Conservation (phyloP, 2,797 vertebrate genomes). For the Erithacus rubecula region DNA sequence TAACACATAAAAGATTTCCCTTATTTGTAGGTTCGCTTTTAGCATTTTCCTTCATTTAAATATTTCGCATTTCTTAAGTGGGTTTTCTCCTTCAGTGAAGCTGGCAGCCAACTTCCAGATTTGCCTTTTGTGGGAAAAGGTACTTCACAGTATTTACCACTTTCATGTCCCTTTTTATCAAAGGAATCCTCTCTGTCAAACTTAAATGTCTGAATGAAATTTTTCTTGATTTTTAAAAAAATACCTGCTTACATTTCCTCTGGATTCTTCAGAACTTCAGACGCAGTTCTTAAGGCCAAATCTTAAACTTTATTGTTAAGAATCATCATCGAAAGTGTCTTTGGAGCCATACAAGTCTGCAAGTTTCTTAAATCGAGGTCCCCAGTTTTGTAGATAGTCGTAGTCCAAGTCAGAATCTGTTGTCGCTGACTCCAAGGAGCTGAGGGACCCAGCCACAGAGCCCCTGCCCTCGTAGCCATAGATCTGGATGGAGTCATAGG, state of each 20-base stretch:
- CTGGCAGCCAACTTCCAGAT: constrained; percentile 77
- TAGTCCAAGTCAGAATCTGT: constrained; percentile 99
- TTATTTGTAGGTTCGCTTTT: constrained; percentile 61
- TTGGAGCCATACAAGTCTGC: constrained; percentile 99
- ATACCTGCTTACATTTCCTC: constrained; percentile 85
- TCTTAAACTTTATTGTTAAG: constrained; percentile 86
- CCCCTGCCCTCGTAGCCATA: constrained; percentile 96
- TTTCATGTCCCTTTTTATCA: constrained; percentile 81
- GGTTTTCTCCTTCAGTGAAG: constrained; percentile 68
- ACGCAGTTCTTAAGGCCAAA: constrained; percentile 86
- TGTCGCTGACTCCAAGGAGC: constrained; percentile 95
- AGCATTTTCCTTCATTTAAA: constrained; percentile 75
- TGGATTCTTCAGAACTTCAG: constrained; percentile 78
- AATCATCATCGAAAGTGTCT: constrained; percentile 94
- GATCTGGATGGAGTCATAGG: constrained; percentile 99
- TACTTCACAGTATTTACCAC: constrained; percentile 93
- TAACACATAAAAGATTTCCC: constrained; percentile 72
- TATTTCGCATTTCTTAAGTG: constrained; percentile 73
- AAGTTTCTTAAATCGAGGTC: constrained; percentile 97
- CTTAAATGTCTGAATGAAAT: constrained; percentile 74
- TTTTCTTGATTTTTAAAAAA: constrained; percentile 81
- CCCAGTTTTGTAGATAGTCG: constrained; percentile 99
- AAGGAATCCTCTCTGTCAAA: constrained; percentile 76
- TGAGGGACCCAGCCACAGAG: constrained; percentile 93
- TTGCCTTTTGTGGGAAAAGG: constrained; percentile 76